These are phyloP conservation scores for Marronus borbonicus DNA, from an alignment of 2,888 invertebrate species.

Conservation along the genomic window DNA sequence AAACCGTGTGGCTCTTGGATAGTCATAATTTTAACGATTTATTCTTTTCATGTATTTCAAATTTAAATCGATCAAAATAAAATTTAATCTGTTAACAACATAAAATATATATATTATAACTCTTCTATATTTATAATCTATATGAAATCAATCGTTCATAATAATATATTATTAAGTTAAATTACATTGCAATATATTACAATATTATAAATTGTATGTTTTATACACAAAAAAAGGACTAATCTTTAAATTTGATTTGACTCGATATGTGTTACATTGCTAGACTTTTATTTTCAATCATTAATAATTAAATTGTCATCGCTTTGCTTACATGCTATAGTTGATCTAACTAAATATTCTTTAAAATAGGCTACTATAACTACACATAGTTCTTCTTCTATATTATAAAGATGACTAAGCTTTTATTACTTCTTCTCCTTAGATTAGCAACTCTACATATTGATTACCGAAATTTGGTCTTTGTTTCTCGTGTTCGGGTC, in stretches of 20 bases:
- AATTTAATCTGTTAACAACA: constrained; percentile 60
- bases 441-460: constrained; percentile 68
- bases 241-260: constrained; percentile 23
- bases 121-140: constrained; percentile 47
- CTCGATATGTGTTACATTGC: constrained; percentile 43
- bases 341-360: constrained; percentile 24
- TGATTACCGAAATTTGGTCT: constrained; percentile 65
- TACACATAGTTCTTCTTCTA: background rate
- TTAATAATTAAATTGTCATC: constrained; percentile 28
- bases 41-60: constrained; percentile 16
- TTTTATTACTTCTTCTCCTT: constrained; percentile 52
- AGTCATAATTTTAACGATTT: constrained; percentile 30
- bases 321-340: constrained; percentile 15
- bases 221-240: constrained; percentile 51
- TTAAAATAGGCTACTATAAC: constrained; percentile 12
- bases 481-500: constrained; percentile 64
- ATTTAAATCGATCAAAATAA: constrained; percentile 52
- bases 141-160: constrained; percentile 53
- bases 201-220: constrained; percentile 40
- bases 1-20: constrained; percentile 3
- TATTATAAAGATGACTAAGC: constrained; percentile 11
- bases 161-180: constrained; percentile 63
- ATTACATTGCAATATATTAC: constrained; percentile 56
- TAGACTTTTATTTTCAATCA: background rate
- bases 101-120: constrained; percentile 59